phyloP scores from a whole-genome alignment of 2,888 invertebrate genomes.

The Glyphotaelius pellucidus region DNA sequence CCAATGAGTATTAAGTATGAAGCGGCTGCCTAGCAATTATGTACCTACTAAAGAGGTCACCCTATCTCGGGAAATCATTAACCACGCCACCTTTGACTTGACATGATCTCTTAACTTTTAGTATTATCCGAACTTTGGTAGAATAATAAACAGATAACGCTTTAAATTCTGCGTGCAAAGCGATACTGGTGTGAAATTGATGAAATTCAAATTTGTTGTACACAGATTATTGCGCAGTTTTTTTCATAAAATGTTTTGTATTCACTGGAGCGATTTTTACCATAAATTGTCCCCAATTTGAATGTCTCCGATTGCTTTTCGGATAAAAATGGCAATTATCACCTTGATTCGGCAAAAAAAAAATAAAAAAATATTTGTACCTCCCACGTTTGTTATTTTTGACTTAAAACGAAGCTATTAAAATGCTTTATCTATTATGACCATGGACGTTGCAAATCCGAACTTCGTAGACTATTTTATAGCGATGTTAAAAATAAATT shows the following conservation, averaged over 20 bases:
- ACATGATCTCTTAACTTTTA: background rate
- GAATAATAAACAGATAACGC: background rate
- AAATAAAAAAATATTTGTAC: no score
- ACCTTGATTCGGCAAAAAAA: no score
- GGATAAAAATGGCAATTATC: no score
- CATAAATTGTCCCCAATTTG: no score
- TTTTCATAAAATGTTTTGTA: background rate
- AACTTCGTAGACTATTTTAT: no score
- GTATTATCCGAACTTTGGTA: background rate
- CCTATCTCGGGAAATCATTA: background rate
- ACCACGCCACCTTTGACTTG: background rate
- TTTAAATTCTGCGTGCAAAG: background rate
- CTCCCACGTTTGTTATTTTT: no score
- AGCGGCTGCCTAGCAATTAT: background rate
- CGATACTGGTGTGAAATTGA: background rate
- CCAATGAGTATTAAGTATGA: background rate
- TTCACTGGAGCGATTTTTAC: no score
- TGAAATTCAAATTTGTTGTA: background rate
- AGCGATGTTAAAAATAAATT: no score
- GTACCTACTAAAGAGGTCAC: background rate
- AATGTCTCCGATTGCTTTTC: no score
- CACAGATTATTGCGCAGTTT: background rate
- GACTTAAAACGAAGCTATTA: no score
- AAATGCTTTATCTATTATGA: no score
- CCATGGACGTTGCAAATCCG: no score